Base-by-base conservation (phyloP, 2,888 invertebrate species). In the Macrosoma leucophasiata region DNA sequence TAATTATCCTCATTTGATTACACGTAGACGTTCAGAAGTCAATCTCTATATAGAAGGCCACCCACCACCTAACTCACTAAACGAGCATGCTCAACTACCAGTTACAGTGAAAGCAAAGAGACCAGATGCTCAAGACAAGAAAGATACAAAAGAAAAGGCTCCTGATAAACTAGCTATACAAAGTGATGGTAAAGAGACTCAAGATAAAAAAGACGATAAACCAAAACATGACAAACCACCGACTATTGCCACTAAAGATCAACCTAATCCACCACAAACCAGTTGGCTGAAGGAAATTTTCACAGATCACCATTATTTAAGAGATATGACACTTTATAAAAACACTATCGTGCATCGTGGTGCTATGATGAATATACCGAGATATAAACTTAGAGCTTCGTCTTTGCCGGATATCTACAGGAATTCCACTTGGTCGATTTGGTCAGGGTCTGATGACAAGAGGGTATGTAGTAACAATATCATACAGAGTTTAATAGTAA, bases 331-430 rank as follows among this genome's bases (percentile, higher is more conserved):
- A 20, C 65, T 91, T n/a, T 92, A 92, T 61, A 88, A 92, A 43
- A 92, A 92, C 55, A 91, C 91, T 0, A 89, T 95, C 46, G 92
- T 94, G 84, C 93, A 95, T 67, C 88, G 95, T 25, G 93, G 93
- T 6, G 94, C 94, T 7, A 92, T 94, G 86, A 76, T 95, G 55
- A 94, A 91, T 58, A 90, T 92, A 34, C 90, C 91, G 41, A 89
- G 92, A 40, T 95, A 95, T 68, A 88, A 90, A 33, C 75, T 95
- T 21, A 85, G 91, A 39, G 94, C 95, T 1, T 93, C 92, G 1
- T 96, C 96, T 29, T 91, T 96, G 58, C 97, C 97, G 0, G 92
- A 97, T 67, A 94, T 97, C 57, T 94, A 91, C 57, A 87, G 89
- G 40, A 94, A 94, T 60, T 94, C 94, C 3, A 90, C 92, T 87